Base-by-base conservation (phyloP, 2,888 invertebrate genomes). In the Melanostoma mellinum region DNA sequence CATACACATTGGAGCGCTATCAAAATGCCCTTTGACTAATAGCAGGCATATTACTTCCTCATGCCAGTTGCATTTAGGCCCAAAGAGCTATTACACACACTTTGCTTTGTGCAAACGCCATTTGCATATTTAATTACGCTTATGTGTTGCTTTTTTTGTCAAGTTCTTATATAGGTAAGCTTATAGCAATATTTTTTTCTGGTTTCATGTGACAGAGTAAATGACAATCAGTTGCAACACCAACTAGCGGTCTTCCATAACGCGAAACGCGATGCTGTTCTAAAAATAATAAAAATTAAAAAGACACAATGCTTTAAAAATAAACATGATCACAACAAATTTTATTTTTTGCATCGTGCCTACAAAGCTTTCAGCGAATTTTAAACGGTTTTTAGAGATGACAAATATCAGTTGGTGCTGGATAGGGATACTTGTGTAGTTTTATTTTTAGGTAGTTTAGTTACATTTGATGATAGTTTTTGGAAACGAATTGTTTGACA, bases 11-110 rank as follows among this genome's bases (percentile, higher is more conserved):
- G 82, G 82, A 78, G 82, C 82, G 77, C 73, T 82, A 78, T 82
- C 78, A 82, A 65, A 82, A 78, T 79, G 84, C 84, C 84, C 84
- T 84, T 84, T 84, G 84, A 84, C 84, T 84, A 84, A 84, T 84
- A 61, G 63, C 78, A 75, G 79, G 69, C 82, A 82, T 82, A 82
- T 79, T 84, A 84, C 84, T 84, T 84, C 84, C 84, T 84, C 84
- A 84, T 84, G 79, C 79, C 75, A 71, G 74, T 74, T 84, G 84
- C 84, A 84, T 79, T 84, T 79, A 84, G 84, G 69, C 79, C 71
- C 84, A 61, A 79, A 67, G 75, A 84, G 84, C 84, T 84, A 79
- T 84, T 84, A 84, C 84, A 79, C 84, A 75, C 84, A 75, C 79
- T 79, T 79, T 79, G 84, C 84, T 84, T 79, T 79, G 79, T 84